Percentiles rank a stretch among this genome's conserved stretches.
These are phyloP conservation scores for Monarcha castaneiventris DNA, from an alignment of 2,113 vertebrate genomes.

Conservation along the genomic window DNA sequence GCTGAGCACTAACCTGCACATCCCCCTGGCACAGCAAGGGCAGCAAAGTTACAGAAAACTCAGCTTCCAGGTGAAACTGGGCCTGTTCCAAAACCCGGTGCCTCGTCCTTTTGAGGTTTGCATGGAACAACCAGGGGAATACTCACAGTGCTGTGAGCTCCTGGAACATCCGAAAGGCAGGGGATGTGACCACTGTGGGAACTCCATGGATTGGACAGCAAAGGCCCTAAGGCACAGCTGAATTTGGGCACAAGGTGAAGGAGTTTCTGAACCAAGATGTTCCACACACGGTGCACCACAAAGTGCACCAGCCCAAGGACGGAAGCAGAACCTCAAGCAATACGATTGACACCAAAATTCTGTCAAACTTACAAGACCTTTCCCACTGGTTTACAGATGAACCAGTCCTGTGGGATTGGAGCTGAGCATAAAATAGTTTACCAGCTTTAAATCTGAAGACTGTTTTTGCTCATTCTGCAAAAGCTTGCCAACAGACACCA, in stretches of 20 bases:
- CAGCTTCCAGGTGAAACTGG: neutral
- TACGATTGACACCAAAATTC: neutral
- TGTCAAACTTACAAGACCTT: neutral
- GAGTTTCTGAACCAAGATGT: neutral
- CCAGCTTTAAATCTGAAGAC: neutral
- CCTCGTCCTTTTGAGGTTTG: neutral
- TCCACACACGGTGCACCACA: fast-evolving
- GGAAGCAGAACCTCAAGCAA: neutral
- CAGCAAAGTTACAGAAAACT: neutral
- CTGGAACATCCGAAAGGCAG: neutral
- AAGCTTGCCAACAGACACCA: neutral
- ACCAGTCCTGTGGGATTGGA: neutral
- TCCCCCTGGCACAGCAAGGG: neutral
- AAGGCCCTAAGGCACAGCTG: neutral
- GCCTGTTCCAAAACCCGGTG: fast-evolving
- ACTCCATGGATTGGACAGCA: fast-evolving
- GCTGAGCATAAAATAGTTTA: neutral
- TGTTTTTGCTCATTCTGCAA: neutral
- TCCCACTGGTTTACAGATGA: neutral
- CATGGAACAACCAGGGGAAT: neutral
- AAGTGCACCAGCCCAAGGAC: neutral
- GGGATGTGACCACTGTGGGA: neutral
- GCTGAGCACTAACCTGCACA: fast-evolving
- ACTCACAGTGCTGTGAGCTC: fast-evolving
- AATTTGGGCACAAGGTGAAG: neutral